phyloP scores from a whole-genome alignment of 1,140 invertebrate species.

The Drosophila athabasca region DNA sequence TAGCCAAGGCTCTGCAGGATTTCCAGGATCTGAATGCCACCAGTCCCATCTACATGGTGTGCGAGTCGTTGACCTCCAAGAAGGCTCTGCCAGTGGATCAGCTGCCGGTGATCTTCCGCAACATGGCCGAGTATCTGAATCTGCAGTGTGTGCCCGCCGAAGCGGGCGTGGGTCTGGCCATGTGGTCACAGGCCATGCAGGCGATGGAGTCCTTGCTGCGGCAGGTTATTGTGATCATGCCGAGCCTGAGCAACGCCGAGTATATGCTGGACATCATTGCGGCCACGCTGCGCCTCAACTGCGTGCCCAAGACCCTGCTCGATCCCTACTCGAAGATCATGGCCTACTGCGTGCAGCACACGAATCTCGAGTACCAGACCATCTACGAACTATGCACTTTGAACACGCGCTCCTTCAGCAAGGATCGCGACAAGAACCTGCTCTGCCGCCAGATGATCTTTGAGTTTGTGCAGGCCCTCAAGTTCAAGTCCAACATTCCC shows the following conservation, averaged over 20 bases:
- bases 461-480: conserved; percentile 97
- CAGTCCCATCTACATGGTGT: conserved; percentile 94
- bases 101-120: conserved; percentile 90
- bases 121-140: conserved; percentile 94
- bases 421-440: conserved; percentile 96
- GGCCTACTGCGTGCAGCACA: conserved; percentile 95
- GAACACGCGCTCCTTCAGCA: conserved; percentile 93
- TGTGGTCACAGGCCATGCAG: conserved; percentile 93
- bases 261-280: conserved; percentile 93
- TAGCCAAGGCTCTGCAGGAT: conserved; percentile 96
- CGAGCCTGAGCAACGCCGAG: conserved; percentile 89
- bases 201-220: conserved; percentile 94
- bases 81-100: conserved; percentile 93
- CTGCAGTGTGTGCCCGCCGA: conserved; percentile 94
- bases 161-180: conserved; percentile 88
- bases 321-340: conserved; percentile 98
- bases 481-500: conserved; percentile 96
- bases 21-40: conserved; percentile 98
- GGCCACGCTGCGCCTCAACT: conserved; percentile 92
- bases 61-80: conserved; percentile 95
- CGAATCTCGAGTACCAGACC: conserved; percentile 91
- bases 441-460: conserved; percentile 95
- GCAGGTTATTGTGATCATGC: conserved; percentile 89
- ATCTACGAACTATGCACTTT: conserved; percentile 95
- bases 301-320: conserved; percentile 88